Percentiles rank a stretch among this genome's conserved stretches.
phyloP scores from a whole-genome alignment of 2,888 invertebrate species.

The Chrysolina haemoptera region DNA sequence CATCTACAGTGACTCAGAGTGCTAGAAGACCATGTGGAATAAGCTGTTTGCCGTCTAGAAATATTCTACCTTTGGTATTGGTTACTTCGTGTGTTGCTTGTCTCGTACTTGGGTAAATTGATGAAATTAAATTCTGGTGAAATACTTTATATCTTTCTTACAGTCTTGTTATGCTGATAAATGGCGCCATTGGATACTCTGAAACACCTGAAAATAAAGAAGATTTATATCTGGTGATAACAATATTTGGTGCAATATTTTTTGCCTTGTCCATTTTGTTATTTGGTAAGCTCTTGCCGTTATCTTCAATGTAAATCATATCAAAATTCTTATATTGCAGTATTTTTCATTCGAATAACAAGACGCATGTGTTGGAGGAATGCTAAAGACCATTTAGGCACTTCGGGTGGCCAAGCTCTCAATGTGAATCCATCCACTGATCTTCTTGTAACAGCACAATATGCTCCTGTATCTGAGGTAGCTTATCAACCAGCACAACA shows the following conservation, averaged over 20 bases:
- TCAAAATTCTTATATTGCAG: constrained; percentile 54
- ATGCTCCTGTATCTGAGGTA: constrained; percentile 83
- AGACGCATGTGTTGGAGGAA: constrained; percentile 66
- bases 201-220: constrained; percentile 66
- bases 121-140: not conserved
- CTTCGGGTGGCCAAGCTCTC: constrained; percentile 73
- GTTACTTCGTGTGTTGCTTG: constrained; percentile 65
- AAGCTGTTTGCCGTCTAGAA: constrained; percentile 65
- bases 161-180: constrained; percentile 77
- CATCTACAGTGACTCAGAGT: constrained; percentile 71
- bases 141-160: constrained; percentile 44
- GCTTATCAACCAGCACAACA: constrained; percentile 75
- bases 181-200: constrained; percentile 76
- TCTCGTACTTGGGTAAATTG: constrained; percentile 63
- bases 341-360: constrained; percentile 64
- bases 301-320: not conserved
- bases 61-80: constrained; percentile 63
- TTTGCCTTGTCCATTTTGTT: constrained; percentile 76
- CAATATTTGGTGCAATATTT: constrained; percentile 77
- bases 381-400: constrained; percentile 70
- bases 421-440: constrained; percentile 84
- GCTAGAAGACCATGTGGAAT: constrained; percentile 74
- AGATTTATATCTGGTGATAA: constrained; percentile 69
- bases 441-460: constrained; percentile 82
- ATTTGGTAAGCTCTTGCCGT: constrained; percentile 70